A percentile compares a stretch with the other conserved stretches of the same genome.
Evolutionary conservation across 2,888 invertebrate genomes (phyloP).

Genomic region (Drosophila fulvimacula): DNA sequence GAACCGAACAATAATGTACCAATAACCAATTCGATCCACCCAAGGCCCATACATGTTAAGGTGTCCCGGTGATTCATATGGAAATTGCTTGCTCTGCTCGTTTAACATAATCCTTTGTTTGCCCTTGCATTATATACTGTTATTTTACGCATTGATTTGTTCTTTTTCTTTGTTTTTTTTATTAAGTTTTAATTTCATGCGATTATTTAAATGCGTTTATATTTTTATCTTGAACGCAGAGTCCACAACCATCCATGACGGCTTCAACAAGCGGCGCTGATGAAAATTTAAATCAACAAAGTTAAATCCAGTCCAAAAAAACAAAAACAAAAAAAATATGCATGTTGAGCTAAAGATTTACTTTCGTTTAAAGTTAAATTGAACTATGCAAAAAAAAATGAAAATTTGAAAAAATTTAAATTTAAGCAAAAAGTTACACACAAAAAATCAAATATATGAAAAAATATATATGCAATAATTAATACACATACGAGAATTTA

Average conservation of each 20-base stretch:
- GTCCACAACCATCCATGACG: constrained; percentile 88
- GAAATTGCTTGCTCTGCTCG: constrained; percentile 56
- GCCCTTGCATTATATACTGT: constrained; percentile 14
- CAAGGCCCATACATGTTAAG: constrained; percentile 23
- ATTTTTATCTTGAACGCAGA: constrained; percentile 86
- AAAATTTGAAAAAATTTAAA: constrained; percentile 51
- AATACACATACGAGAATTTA: constrained; percentile 45
- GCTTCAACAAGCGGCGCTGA: constrained; percentile 88
- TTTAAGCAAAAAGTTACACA: constrained; percentile 57
- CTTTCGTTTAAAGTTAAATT: constrained; percentile 35
- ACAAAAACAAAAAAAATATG: constrained; percentile 26
- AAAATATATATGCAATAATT: constrained; percentile 46
- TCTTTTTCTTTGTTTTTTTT: constrained; percentile 24
- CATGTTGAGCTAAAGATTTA: constrained; percentile 64
- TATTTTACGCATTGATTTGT: constrained; percentile 10
- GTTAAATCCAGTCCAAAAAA: constrained; percentile 75
- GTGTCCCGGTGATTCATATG: constrained; percentile 37
- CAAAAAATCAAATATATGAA: constrained; percentile 16
- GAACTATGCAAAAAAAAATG: constrained; percentile 16
- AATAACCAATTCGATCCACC: constrained; percentile 33
- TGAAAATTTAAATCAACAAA: constrained; percentile 89
- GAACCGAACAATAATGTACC: constrained; percentile 21
- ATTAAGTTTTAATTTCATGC: constrained; percentile 46
- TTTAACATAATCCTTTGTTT: constrained; percentile 34
- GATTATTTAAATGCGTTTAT: constrained; percentile 64